phyloP scores from a whole-genome alignment of 2,113 vertebrate genomes.

The Burhinus oedicnemus region DNA sequence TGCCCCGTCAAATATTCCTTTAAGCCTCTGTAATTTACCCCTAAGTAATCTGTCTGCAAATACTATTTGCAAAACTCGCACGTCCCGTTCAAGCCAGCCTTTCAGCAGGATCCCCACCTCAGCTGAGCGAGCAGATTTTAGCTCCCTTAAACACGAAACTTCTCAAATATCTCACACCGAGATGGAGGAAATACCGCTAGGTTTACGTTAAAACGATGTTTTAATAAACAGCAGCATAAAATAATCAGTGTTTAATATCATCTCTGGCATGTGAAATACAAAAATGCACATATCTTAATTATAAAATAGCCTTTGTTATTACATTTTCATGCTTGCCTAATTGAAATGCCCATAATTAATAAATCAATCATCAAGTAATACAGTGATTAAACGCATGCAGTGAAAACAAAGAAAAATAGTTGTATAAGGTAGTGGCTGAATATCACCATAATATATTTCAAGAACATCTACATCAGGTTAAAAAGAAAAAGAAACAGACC shows the following conservation, averaged over 20 bases:
- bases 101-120: neutral
- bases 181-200: constrained; percentile 27
- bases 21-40: neutral
- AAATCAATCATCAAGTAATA: constrained; percentile 78
- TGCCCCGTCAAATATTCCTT: neutral
- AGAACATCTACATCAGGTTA: constrained; percentile 69
- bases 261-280: constrained; percentile 80
- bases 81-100: neutral
- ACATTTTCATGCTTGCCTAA: constrained; percentile 77
- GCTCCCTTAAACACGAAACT: neutral
- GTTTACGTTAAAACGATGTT: constrained; percentile 64
- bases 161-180: neutral
- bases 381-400: constrained; percentile 81
- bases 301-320: constrained; percentile 76
- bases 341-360: constrained; percentile 76
- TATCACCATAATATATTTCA: constrained; percentile 68
- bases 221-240: constrained; percentile 83
- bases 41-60: neutral
- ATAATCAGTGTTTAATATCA: constrained; percentile 83
- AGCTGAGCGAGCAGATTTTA: neutral
- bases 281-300: constrained; percentile 68
- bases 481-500: constrained; percentile 76
- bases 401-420: constrained; percentile 72
- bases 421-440: constrained; percentile 58
- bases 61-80: neutral